Evolutionary conservation across 2,797 vertebrate species (phyloP), one percentile per base, ranked within the genome.

Genomic region (Melanotaenia trifasciata): DNA sequence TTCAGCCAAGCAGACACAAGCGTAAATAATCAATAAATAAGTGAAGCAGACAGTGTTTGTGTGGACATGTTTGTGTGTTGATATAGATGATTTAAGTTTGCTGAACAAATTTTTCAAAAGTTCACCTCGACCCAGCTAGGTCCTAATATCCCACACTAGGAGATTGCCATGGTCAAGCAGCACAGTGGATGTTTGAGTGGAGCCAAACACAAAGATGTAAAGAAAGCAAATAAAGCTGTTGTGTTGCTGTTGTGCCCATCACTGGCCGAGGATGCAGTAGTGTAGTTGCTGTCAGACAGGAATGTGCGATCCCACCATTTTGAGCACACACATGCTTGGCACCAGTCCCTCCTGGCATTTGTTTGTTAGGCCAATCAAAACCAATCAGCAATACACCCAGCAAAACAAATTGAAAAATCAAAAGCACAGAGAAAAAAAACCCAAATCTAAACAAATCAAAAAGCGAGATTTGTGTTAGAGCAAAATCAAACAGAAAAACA

Each of bases 151-250:
- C 74, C 76, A 74, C 72, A 79, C 57, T 67, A 64, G 36, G 76
- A 90, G 87, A 92, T 89, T 89, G 88, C 89, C 88, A 88, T 88
- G 82, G 82, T 89, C 83, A 87, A 84, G 84, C 73, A 89, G 83
- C 73, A 84, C 58, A 83, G 72, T 72, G 67, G 59, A 38, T 78
- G 68, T 75, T 50, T 79, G 67, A 84, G 74, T 82, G 73, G 67
- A 87, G 87, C 81, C 58, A 78, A 85, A 87, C 12, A 54, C 84
- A 67, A 70, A 63, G 12, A 71, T 65, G 54, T 81, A 67, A 81
- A 84, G 85, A 87, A 85, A 80, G 90, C 81, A 89, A 80, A 84
- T 51, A 81, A 86, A 88, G 88, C 84, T 32, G 78, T 70, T 78
- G 85, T 79, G 76, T 78, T 79, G 81, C 72, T 64, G 72, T 62